These are phyloP conservation scores for Gallinago stenura DNA, from an alignment of 2,797 vertebrate genomes.

Conservation along the genomic window DNA sequence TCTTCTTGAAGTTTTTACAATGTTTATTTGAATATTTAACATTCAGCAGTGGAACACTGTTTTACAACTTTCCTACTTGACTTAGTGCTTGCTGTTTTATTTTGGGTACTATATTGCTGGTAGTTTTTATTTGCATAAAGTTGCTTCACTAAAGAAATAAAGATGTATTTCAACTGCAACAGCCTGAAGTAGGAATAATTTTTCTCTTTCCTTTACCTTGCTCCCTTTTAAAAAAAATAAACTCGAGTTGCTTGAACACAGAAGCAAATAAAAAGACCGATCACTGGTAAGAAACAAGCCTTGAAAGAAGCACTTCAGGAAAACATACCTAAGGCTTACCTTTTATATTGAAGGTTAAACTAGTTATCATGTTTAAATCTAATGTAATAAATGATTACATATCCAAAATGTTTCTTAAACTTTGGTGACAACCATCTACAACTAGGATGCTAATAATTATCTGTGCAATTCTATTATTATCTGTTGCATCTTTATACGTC, in stretches of 20 bases:
- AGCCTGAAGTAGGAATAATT: not conserved
- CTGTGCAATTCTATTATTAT: not conserved
- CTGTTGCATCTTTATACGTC: not conserved
- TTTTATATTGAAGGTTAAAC: not conserved
- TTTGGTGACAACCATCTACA: not conserved
- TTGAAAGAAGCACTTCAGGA: not conserved
- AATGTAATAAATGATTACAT: not conserved
- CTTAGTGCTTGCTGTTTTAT: conserved; percentile 51
- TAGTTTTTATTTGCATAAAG: conserved; percentile 55
- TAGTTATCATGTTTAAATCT: not conserved
- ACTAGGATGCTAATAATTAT: not conserved
- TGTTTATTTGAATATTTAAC: conserved; percentile 68
- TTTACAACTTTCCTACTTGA: conserved; percentile 37
- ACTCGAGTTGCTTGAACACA: not conserved
- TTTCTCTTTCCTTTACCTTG: conserved; percentile 1
- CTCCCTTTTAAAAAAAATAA: not conserved
- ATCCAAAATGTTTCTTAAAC: not conserved
- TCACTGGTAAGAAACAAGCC: not conserved
- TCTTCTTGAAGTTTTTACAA: conserved; percentile 48
- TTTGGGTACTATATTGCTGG: conserved; percentile 12
- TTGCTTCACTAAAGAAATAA: conserved; percentile 46
- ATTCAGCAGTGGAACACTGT: not conserved
- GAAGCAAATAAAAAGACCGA: not conserved
- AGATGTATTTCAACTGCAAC: conserved; percentile 39
- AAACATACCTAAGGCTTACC: not conserved